These are phyloP conservation scores for Scolopax bukidnonensis DNA, from an alignment of 2,797 vertebrate genomes.

Conservation along the genomic window DNA sequence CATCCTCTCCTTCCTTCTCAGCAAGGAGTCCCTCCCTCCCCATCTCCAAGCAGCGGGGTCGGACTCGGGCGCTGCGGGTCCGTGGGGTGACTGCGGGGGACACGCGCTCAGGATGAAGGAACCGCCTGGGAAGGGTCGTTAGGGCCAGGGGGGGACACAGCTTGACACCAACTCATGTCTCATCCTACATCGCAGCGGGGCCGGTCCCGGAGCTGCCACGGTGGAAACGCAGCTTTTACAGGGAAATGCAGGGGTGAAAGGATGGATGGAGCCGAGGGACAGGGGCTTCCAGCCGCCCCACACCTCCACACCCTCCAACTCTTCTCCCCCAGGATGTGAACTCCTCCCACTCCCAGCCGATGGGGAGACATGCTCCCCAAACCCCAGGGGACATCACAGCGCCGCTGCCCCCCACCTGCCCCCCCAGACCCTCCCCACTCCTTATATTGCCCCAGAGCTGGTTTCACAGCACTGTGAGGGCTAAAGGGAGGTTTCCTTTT, in stretches of 20 bases:
- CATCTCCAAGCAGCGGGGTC: rapidly evolving
- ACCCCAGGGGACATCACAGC: not conserved
- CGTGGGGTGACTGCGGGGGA: not conserved
- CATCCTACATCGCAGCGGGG: rapidly evolving
- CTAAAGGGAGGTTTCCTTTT: not conserved
- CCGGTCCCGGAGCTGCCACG: not conserved
- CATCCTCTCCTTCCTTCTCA: not conserved
- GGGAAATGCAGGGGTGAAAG: rapidly evolving
- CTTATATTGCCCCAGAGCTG: not conserved
- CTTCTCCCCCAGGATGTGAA: not conserved
- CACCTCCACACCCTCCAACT: not conserved
- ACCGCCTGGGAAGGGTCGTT: not conserved
- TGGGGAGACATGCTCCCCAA: not conserved
- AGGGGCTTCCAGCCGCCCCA: not conserved
- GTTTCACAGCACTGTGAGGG: not conserved
- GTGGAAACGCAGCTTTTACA: not conserved
- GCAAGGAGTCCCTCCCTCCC: not conserved
- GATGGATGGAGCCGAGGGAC: not conserved
- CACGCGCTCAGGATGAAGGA: not conserved
- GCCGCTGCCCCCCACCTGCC: not conserved
- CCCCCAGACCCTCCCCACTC: not conserved
- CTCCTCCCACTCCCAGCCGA: not conserved
- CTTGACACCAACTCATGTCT: rapidly evolving
- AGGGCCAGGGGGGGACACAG: not conserved
- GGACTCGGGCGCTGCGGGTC: not conserved